A percentile compares a stretch with the other conserved stretches of the same genome.
These are phyloP conservation scores for Drosophila ironensis DNA, from an alignment of 1,140 invertebrate genomes.

Conservation along the genomic window DNA sequence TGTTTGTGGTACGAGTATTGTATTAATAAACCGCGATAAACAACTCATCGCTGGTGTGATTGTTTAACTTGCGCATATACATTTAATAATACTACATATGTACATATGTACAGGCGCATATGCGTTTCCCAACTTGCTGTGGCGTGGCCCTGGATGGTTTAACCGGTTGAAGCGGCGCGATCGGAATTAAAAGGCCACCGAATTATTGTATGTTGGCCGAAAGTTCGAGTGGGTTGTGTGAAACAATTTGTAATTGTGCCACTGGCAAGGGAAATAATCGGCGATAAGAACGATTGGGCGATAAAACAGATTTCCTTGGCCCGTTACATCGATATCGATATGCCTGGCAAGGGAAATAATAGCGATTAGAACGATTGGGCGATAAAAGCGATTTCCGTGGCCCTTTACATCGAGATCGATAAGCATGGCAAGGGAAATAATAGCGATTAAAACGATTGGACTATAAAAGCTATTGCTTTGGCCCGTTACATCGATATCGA, in stretches of 20 bases:
- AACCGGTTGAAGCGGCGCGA: slow-evolving; percentile 9
- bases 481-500: no score
- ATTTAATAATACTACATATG: slow-evolving; percentile 17
- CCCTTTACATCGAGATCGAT: no score
- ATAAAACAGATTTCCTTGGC: no score
- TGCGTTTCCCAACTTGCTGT: slow-evolving; percentile 5
- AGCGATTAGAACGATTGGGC: no score
- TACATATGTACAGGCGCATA: background rate
- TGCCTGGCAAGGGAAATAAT: no score
- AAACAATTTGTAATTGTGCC: slow-evolving; percentile 18
- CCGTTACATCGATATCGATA: no score
- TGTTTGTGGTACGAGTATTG: slow-evolving; percentile 2
- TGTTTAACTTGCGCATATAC: slow-evolving; percentile 19
- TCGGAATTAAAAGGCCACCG: background rate
- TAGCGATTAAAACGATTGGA: no score
- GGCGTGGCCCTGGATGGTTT: slow-evolving; percentile 12
- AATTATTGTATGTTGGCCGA: background rate
- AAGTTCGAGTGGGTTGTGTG: background rate
- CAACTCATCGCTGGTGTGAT: slow-evolving; percentile 16
- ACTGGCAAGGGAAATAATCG: no score
- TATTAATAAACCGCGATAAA: slow-evolving; percentile 42
- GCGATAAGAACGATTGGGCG: no score
- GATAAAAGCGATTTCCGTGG: no score
- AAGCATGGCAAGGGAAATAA: no score
- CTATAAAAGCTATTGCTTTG: no score